Evolutionary conservation across 64 coral and sea anemone species (phyloP).

Genomic region (Porites australiensis): DNA sequence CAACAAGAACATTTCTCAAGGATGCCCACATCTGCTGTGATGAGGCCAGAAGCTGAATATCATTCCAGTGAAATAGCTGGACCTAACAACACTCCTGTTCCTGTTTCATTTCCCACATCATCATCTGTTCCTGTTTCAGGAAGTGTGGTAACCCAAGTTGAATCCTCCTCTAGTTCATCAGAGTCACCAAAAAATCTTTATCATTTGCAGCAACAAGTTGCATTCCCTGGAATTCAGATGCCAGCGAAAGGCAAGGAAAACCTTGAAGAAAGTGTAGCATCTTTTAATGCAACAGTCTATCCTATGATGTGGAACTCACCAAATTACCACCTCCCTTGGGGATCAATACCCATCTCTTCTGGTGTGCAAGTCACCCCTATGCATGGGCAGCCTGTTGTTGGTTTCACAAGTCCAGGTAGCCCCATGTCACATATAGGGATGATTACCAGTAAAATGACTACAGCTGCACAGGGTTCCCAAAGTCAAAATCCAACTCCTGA

Average conservation of each 20-base stretch:
- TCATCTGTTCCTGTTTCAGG: background rate
- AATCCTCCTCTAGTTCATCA: background rate
- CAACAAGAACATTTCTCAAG: background rate
- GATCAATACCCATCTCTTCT: background rate
- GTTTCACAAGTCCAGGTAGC: background rate
- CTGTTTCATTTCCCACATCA: background rate
- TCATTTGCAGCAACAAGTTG: background rate
- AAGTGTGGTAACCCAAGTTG: background rate
- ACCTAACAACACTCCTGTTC: background rate
- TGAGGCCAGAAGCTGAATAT: background rate
- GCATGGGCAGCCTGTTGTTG: background rate
- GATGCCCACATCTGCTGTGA: background rate
- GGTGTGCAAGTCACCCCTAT: background rate
- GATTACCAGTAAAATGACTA: background rate
- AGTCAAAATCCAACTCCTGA: background rate
- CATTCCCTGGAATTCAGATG: background rate
- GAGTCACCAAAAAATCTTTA: background rate
- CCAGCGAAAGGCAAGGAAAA: background rate
- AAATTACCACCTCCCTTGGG: slow-evolving; percentile 9
- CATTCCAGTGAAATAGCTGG: background rate
- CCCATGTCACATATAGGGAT: background rate
- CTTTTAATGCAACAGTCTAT: slow-evolving; percentile 26
- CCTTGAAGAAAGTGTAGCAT: background rate
- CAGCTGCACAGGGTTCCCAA: background rate
- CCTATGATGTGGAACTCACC: slow-evolving; percentile 52